phyloP scores from a whole-genome alignment of 1,140 invertebrate genomes.

The Eupristina koningsbergeri region DNA sequence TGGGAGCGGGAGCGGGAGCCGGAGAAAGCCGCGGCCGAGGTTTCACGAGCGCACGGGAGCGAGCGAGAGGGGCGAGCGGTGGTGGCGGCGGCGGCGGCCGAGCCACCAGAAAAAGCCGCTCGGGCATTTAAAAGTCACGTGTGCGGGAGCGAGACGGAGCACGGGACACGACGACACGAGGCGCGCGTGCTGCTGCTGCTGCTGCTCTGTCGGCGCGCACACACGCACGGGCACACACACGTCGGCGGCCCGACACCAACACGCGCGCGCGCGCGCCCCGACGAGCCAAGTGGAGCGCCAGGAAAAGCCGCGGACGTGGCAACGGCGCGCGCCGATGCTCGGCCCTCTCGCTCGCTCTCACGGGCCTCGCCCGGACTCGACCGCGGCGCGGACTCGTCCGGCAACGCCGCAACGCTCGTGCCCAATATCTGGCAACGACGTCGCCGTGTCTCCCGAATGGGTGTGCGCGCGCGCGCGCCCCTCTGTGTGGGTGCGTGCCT shows the following conservation, averaged over 20 bases:
- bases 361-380: background rate
- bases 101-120: too few relatives aligned
- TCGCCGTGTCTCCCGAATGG: background rate
- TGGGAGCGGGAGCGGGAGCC: too few relatives aligned
- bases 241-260: too few relatives aligned
- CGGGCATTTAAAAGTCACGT: conserved; percentile 53
- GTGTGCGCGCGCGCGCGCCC: too few relatives aligned
- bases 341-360: background rate
- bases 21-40: background rate
- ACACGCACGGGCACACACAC: conserved; percentile 33
- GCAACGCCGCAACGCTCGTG: background rate
- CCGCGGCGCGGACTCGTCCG: background rate
- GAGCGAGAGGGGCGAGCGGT: background rate
- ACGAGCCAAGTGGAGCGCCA: conserved; percentile 40
- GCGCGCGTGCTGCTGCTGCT: conserved; percentile 3
- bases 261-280: too few relatives aligned
- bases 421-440: conserved; percentile 31
- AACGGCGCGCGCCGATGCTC: conserved; percentile 38
- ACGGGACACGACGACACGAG: background rate
- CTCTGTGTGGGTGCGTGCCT: too few relatives aligned
- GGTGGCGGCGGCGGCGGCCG: background rate
- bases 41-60: background rate
- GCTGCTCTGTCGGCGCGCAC: conserved; percentile 9
- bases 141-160: conserved; percentile 43
- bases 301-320: conserved; percentile 54